Evolutionary conservation across 1,140 invertebrate species (phyloP).

Genomic region (Metaphire vulgaris): DNA sequence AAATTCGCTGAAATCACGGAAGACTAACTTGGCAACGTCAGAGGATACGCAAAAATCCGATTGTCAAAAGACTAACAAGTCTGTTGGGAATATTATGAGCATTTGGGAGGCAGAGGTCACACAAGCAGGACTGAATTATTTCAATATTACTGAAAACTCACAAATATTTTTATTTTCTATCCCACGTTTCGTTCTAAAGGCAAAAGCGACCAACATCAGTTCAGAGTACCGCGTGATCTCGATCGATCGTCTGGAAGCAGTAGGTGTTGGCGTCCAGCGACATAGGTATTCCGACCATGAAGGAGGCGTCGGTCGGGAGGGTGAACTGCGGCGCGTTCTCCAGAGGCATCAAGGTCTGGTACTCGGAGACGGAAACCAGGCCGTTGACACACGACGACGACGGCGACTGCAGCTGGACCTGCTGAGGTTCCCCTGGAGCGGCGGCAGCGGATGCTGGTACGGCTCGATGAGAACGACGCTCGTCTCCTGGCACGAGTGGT

Average conservation of each 20-base stretch:
- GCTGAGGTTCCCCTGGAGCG: background rate
- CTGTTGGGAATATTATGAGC: too few relatives aligned
- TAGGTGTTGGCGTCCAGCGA: background rate
- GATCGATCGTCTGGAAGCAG: background rate
- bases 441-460: background rate
- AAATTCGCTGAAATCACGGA: too few relatives aligned
- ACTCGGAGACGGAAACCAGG: background rate
- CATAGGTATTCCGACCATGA: background rate
- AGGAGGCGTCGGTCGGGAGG: background rate
- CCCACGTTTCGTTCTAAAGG: too few relatives aligned
- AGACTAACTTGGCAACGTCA: too few relatives aligned
- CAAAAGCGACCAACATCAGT: too few relatives aligned
- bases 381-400: background rate
- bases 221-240: background rate
- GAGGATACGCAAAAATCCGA: too few relatives aligned
- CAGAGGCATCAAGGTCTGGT: background rate
- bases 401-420: background rate
- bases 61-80: too few relatives aligned
- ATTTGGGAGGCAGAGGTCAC: too few relatives aligned
- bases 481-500: conserved; percentile 36
- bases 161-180: too few relatives aligned
- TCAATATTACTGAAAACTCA: too few relatives aligned
- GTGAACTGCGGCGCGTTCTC: background rate
- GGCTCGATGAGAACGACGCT: background rate
- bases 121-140: too few relatives aligned